Conservation (phyloP, 64 coral and sea anemone genomes). For the Acropora yongei region DNA sequence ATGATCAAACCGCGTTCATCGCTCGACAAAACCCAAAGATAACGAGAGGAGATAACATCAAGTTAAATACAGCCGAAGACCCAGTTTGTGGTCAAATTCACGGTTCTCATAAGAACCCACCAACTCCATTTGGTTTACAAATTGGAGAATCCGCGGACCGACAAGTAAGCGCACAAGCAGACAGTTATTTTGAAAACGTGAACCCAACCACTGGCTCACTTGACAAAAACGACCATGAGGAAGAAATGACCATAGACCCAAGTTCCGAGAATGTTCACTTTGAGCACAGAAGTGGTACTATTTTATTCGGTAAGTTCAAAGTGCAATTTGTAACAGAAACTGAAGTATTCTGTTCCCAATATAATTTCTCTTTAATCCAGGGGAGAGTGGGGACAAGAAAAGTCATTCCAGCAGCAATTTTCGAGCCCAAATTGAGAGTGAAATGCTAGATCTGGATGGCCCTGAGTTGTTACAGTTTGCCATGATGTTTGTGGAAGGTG, state of each 20-base stretch:
- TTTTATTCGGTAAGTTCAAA: neutral
- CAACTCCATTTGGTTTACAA: neutral
- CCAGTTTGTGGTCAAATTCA: neutral
- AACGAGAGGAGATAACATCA: too few relatives aligned
- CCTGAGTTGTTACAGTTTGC: constrained; percentile 67
- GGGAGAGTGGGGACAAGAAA: neutral
- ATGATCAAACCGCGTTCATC: too few relatives aligned
- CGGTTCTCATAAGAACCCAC: neutral
- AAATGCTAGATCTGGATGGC: constrained; percentile 51
- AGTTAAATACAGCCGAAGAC: too few relatives aligned
- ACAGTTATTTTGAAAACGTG: neutral
- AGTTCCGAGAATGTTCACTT: neutral
- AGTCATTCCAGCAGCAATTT: neutral
- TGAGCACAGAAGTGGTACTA: neutral
- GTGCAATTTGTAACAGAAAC: neutral
- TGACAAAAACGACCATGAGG: neutral
- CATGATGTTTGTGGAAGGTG: constrained; percentile 64
- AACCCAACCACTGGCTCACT: neutral
- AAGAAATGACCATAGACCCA: neutral
- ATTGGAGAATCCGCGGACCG: neutral
- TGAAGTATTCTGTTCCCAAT: too few relatives aligned
- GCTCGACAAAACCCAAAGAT: too few relatives aligned
- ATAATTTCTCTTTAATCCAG: neutral
- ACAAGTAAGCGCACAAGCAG: neutral
- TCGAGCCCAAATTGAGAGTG: neutral